phyloP scores from a whole-genome alignment of 2,888 invertebrate species.

The Drosophila multiciliata region DNA sequence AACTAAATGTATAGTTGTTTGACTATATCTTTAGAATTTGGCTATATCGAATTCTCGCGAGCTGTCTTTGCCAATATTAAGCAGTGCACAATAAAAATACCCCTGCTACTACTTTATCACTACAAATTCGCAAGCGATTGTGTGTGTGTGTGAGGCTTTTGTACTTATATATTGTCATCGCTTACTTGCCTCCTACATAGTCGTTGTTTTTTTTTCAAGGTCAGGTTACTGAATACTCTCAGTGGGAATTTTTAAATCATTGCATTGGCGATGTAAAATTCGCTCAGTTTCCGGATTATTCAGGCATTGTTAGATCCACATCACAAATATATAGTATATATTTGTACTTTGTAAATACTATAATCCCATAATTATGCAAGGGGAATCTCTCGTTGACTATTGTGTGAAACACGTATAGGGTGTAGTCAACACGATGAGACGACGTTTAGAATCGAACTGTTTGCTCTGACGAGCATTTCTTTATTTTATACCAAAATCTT shows the following conservation, averaged over 20 bases:
- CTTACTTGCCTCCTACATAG: background rate
- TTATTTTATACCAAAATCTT: no score
- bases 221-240: background rate
- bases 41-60: background rate
- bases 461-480: no score
- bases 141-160: no score
- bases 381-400: background rate
- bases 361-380: background rate
- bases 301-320: background rate
- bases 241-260: background rate
- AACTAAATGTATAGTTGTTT: background rate
- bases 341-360: background rate
- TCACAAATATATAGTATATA: background rate
- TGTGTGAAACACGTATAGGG: no score
- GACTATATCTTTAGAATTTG: background rate
- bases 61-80: background rate
- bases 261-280: background rate
- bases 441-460: no score
- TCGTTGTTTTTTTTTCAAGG: background rate
- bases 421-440: no score
- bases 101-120: background rate
- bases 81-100: background rate
- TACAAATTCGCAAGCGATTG: background rate
- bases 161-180: background rate
- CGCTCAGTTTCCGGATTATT: background rate